Evolutionary conservation across 1,140 invertebrate species (phyloP), one percentile per base, ranked within the genome.

Genomic region (Lucilia sericata): DNA sequence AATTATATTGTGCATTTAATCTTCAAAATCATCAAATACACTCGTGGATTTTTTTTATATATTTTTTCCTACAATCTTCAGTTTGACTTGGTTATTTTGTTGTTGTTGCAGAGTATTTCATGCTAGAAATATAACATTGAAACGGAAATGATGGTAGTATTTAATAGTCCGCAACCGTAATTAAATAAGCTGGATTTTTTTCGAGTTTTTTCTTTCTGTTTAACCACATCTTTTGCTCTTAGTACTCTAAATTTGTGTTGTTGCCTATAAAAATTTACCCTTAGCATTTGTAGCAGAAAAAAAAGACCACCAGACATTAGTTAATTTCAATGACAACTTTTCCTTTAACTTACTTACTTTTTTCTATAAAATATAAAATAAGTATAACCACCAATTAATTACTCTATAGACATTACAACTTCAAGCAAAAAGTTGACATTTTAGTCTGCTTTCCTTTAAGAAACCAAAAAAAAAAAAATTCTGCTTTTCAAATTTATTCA

Each of bases 141-240:
- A 80, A 80, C 76, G 76, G 76, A 80, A 80, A 80, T 25, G 76
- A 13, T 80, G 42, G 76, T 80, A 49, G 76, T 80, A 80, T 80
- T 80, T 80, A 80, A 80, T 80, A 80, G 76, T 80, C 76, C 76
- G 76, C 47, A 49, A 21, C 76, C 42, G 76, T 80, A 80, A 80
- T 80, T 80, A 80, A 80, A 80, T 80, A 47, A 80, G 76, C 76
- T 80, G 76, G 47, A 49, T 80, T 80, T 49, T 21, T 49, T 70
- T 70, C 76, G 21, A 19, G 25, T 42, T 42, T 42, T 42, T 10
- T 42, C 5, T 42, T 42, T 42, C 42, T 42, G 25, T 42, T 10
- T 17, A n/a, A n/a, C 14, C n/a, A 80, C 76, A 13, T 19, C 17
- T 36, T 78, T 49, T 78, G 0, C 14, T 14, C 2, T 78, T 78